These are phyloP conservation scores for Hermatobates lingyangjiaoensis DNA, from an alignment of 1,140 invertebrate genomes.

Conservation along the genomic window DNA sequence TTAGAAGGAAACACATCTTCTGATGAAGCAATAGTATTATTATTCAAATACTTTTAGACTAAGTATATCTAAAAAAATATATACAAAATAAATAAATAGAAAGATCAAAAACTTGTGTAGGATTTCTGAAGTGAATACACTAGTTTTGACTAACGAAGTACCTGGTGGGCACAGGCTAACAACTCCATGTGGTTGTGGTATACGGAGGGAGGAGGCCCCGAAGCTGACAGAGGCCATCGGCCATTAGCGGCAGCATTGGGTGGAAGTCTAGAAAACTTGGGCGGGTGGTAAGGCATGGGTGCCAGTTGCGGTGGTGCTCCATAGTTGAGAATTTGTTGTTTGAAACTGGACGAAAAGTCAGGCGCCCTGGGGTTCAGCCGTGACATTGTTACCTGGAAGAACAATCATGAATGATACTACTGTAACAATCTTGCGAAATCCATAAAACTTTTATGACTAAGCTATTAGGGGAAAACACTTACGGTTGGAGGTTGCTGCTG, in stretches of 20 bases:
- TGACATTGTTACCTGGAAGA: slow-evolving; percentile 34
- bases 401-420: slow-evolving; percentile 8
- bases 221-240: neutral
- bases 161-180: neutral
- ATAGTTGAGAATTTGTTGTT: slow-evolving; percentile 3
- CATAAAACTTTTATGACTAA: no score
- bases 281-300: neutral
- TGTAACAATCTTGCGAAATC: no score
- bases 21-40: no score
- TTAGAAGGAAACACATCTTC: no score
- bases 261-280: neutral
- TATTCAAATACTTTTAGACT: no score
- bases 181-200: neutral
- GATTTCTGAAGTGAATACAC: no score
- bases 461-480: no score
- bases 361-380: slow-evolving; percentile 72
- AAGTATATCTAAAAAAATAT: no score
- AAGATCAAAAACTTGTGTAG: no score
- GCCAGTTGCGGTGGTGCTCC: neutral
- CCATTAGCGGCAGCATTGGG: neutral
- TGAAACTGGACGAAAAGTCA: slow-evolving; percentile 43
- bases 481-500: no score
- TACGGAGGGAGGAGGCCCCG: neutral
- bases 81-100: no score
- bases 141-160: no score